A percentile compares a stretch with the other conserved stretches of the same genome.
Conservation (phyloP, 2,797 vertebrate genomes). For the Loris lydekkerianus region DNA sequence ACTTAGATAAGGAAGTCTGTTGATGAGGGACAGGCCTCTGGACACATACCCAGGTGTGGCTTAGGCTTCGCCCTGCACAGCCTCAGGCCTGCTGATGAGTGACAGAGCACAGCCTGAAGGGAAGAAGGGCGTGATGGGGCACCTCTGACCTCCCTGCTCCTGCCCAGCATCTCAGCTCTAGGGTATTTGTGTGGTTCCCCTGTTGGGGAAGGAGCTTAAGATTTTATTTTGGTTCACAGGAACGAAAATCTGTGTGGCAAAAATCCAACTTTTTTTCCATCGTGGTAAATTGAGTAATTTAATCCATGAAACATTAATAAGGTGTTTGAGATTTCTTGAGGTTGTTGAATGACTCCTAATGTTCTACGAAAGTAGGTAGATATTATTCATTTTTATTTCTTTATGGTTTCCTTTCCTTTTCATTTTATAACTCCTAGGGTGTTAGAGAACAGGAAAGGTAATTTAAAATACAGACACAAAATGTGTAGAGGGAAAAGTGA, state of each 20-base stretch:
- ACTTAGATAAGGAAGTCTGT: not conserved
- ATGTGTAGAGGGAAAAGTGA: not conserved
- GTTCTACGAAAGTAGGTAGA: not conserved
- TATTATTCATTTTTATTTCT: not conserved
- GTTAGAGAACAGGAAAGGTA: not conserved
- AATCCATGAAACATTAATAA: not conserved
- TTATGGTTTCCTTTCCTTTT: not conserved
- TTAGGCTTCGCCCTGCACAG: not conserved
- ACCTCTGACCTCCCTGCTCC: not conserved
- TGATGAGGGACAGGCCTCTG: not conserved
- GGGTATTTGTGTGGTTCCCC: not conserved
- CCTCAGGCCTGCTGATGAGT: not conserved
- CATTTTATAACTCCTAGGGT: not conserved
- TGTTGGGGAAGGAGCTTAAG: not conserved
- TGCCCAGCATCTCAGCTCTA: not conserved
- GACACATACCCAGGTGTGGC: not conserved
- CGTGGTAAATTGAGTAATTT: not conserved
- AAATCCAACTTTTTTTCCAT: not conserved
- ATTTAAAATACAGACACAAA: not conserved
- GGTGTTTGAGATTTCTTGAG: not conserved
- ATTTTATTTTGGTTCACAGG: not conserved
- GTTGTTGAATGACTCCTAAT: not conserved
- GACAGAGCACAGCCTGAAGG: not conserved
- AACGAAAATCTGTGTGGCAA: not conserved
- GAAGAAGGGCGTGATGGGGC: too few species aligned